Conservation (phyloP, 2,113 vertebrate species). For the Zosterops borbonicus region DNA sequence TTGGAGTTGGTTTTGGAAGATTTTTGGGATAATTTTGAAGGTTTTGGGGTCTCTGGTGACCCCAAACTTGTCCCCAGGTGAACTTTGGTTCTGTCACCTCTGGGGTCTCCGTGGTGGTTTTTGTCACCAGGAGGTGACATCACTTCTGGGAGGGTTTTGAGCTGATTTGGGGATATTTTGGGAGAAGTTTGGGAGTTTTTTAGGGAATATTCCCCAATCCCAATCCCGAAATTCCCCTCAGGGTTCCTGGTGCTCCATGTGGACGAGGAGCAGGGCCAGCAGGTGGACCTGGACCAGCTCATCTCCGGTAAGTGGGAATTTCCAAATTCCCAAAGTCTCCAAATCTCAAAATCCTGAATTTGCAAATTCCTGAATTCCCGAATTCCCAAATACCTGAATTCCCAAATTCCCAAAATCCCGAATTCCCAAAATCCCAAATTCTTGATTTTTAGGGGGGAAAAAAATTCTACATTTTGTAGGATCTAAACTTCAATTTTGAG, state of each 20-base stretch:
- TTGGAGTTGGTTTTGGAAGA: too few relatives aligned
- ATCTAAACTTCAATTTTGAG: too few relatives aligned
- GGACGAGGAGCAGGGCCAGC: neutral
- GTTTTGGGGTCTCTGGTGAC: neutral
- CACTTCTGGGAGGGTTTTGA: neutral
- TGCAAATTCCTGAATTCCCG: neutral
- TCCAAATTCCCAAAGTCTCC: neutral
- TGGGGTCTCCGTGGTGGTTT: neutral
- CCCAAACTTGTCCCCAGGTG: neutral
- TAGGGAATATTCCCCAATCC: neutral
- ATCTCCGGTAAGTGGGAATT: neutral
- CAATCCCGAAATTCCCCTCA: neutral
- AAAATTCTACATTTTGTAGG: too few relatives aligned
- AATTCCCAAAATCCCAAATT: too few relatives aligned
- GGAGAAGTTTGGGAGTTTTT: neutral
- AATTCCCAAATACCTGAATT: too few relatives aligned
- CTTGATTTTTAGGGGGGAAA: too few relatives aligned
- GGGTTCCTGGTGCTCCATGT: neutral
- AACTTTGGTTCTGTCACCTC: too few relatives aligned
- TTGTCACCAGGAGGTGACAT: neutral
- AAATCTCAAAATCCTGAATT: too few relatives aligned
- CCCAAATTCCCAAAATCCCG: neutral
- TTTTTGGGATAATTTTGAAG: neutral
- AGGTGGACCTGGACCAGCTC: neutral
- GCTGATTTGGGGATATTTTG: neutral